These are phyloP conservation scores for Catostomus latipinnis DNA, from an alignment of 2,797 vertebrate genomes.

Conservation along the genomic window DNA sequence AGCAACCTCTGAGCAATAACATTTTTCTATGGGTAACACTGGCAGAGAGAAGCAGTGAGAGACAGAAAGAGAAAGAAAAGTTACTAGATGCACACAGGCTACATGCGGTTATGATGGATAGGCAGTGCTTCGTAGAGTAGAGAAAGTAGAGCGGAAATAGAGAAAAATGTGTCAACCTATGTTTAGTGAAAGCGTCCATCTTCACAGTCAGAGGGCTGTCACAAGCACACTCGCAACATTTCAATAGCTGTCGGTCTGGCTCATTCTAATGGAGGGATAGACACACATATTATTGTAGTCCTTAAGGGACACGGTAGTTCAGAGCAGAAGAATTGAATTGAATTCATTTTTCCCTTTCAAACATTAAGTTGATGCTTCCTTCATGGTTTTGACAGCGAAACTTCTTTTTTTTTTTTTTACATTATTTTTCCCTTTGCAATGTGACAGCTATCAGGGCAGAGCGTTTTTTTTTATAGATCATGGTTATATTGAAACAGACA, in stretches of 20 bases:
- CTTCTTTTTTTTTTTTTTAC: background rate
- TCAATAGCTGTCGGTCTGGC: conserved; percentile 76
- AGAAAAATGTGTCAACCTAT: conserved; percentile 81
- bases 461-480: background rate
- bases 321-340: conserved; percentile 26
- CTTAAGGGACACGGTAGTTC: conserved; percentile 39
- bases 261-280: conserved; percentile 77
- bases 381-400: conserved; percentile 26
- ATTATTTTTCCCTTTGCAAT: conserved; percentile 26
- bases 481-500: conserved; percentile 12
- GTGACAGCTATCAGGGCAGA: conserved; percentile 18
- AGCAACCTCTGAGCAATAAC: no score
- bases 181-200: conserved; percentile 79
- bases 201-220: conserved; percentile 78
- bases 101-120: conserved; percentile 76
- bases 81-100: conserved; percentile 57
- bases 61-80: conserved; percentile 12
- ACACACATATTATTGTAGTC: conserved; percentile 72
- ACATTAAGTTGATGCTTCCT: conserved; percentile 27
- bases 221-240: conserved; percentile 74
- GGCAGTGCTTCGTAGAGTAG: conserved; percentile 71
- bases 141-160: conserved; percentile 77
- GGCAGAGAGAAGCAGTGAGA: background rate
- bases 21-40: no score
- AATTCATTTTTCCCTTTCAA: conserved; percentile 31